phyloP scores from a whole-genome alignment of 92 coral and sea anemone genomes.

The Porites lobata region DNA sequence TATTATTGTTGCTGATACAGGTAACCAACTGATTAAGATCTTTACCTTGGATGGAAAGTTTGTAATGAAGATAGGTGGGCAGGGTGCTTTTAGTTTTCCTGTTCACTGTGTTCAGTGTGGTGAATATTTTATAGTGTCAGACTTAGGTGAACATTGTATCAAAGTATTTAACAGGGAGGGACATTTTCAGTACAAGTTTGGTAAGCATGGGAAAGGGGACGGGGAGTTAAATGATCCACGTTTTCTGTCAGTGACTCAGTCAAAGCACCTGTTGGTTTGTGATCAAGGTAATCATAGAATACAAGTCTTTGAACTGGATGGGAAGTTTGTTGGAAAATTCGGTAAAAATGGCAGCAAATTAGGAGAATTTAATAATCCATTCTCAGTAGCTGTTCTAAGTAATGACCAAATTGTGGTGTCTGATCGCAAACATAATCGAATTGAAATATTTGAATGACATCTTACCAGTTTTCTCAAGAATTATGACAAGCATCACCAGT shows the following conservation, averaged over 20 bases:
- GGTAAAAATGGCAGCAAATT: not conserved
- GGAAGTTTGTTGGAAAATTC: not conserved
- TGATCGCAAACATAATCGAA: not conserved
- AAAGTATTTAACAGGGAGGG: not conserved
- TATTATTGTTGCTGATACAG: constrained; percentile 5
- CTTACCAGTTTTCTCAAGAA: too few species aligned
- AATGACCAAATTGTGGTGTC: not conserved
- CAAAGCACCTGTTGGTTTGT: not conserved
- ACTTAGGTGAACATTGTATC: not conserved
- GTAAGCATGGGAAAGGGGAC: not conserved
- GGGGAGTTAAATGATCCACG: not conserved
- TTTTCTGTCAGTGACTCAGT: constrained; percentile 2
- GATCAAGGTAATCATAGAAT: not conserved
- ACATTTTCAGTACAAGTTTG: not conserved
- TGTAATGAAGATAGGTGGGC: not conserved
- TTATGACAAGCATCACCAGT: too few species aligned
- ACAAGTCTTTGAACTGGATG: constrained; percentile 2
- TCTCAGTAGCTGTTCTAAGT: not conserved
- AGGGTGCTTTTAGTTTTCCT: not conserved
- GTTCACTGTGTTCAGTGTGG: constrained; percentile 1
- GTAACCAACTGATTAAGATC: constrained; percentile 9
- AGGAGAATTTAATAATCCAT: not conserved
- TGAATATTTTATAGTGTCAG: not conserved
- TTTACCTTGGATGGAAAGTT: not conserved
- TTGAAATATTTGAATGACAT: not conserved